Evolutionary conservation across 2,113 vertebrate species (phyloP).

Genomic region (Salvelinus fontinalis): DNA sequence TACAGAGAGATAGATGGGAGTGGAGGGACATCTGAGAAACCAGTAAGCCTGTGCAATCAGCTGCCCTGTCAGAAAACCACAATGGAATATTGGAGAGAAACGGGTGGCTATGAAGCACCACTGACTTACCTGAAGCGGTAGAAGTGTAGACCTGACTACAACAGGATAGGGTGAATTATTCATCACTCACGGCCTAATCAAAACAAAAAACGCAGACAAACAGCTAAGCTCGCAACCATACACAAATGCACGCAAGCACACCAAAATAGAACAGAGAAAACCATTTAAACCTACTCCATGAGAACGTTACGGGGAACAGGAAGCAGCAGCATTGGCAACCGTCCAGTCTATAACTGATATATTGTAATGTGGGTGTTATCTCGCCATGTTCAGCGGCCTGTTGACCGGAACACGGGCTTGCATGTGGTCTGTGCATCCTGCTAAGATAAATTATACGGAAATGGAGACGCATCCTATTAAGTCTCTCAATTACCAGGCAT

Average conservation of each 20-base stretch:
- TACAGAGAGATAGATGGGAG: neutral
- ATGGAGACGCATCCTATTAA: slow-evolving; percentile 36
- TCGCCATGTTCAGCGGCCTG: no score
- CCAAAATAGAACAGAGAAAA: no score
- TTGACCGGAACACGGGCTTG: no score
- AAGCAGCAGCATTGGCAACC: no score
- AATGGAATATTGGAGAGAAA: neutral
- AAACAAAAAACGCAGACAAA: no score
- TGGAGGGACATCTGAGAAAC: neutral
- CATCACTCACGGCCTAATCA: neutral
- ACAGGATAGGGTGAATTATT: neutral
- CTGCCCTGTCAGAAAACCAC: neutral
- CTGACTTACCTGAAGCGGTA: neutral
- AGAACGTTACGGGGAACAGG: no score
- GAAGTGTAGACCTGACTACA: neutral
- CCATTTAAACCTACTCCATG: no score
- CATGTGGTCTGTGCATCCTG: neutral
- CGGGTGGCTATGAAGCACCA: neutral
- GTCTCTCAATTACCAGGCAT: neutral
- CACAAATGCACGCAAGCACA: no score
- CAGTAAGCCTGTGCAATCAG: neutral
- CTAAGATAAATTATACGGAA: slow-evolving; percentile 53
- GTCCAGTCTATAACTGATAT: no score
- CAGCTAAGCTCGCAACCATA: no score
- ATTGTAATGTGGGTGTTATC: no score